Percentiles rank a stretch among this genome's conserved stretches.
Evolutionary conservation across 2,797 vertebrate species (phyloP).

Genomic region (Uromys caudimaculatus): DNA sequence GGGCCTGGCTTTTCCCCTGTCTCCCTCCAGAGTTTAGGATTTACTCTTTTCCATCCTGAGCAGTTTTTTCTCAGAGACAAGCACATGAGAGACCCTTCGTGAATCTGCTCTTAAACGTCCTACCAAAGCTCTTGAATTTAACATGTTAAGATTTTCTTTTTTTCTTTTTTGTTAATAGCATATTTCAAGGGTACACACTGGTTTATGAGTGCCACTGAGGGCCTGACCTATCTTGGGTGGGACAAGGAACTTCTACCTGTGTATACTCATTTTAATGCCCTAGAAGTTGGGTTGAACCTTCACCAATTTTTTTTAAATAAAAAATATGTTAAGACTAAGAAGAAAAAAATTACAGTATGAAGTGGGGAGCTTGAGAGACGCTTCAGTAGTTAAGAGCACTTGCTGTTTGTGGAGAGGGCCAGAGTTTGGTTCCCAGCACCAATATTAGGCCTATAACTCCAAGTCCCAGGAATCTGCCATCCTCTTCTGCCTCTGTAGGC

Average conservation of each 20-base stretch:
- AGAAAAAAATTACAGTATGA: neutral
- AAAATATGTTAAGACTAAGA: neutral
- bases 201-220: neutral
- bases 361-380: neutral
- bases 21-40: neutral
- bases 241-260: neutral
- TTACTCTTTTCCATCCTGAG: neutral
- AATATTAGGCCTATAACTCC: too few species aligned
- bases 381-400: neutral
- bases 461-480: neutral
- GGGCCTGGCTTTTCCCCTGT: too few species aligned
- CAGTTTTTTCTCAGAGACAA: neutral
- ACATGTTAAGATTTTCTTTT: neutral
- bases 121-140: neutral
- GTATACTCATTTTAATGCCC: neutral
- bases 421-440: neutral
- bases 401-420: neutral
- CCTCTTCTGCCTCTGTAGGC: neutral
- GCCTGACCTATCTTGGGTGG: neutral
- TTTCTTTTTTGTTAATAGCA: neutral
- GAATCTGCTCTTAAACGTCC: neutral
- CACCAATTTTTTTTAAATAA: neutral
- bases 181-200: neutral
- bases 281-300: neutral
- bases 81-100: neutral